Percentiles rank a stretch among this genome's conserved stretches.
phyloP scores from a whole-genome alignment of 2,888 invertebrate genomes.

The Apotomis betuletana region DNA sequence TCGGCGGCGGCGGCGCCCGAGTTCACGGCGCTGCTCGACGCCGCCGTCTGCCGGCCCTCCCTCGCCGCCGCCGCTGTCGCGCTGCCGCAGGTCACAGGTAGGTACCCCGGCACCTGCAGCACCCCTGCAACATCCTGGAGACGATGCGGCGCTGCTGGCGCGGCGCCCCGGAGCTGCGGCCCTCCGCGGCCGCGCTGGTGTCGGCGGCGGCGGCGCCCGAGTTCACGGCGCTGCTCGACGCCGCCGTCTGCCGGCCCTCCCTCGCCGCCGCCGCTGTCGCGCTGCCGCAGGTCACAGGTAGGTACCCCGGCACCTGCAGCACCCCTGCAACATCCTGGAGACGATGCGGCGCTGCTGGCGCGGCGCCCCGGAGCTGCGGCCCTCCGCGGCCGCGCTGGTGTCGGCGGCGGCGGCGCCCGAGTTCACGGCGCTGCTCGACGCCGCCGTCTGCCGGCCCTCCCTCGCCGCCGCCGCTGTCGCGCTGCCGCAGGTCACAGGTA shows the following conservation, averaged over 20 bases:
- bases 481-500: background rate
- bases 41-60: slow-evolving; percentile 53
- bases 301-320: slow-evolving; percentile 86
- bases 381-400: slow-evolving; percentile 97
- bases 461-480: too few species aligned
- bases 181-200: slow-evolving; percentile 97
- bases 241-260: slow-evolving; percentile 53
- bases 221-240: slow-evolving; percentile 85
- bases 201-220: slow-evolving; percentile 96
- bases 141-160: slow-evolving; percentile 98
- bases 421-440: slow-evolving; percentile 88
- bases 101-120: slow-evolving; percentile 86
- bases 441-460: too few species aligned
- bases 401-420: slow-evolving; percentile 94
- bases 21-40: slow-evolving; percentile 85
- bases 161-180: slow-evolving; percentile 91
- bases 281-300: slow-evolving; percentile 30
- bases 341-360: slow-evolving; percentile 98
- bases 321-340: slow-evolving; percentile 95
- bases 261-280: slow-evolving; percentile 49
- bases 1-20: slow-evolving; percentile 96
- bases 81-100: slow-evolving; percentile 30
- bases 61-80: slow-evolving; percentile 49
- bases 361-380: slow-evolving; percentile 91
- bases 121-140: slow-evolving; percentile 95